These are phyloP conservation scores for Pyrocephalus nanus DNA, from an alignment of 2,797 vertebrate species.

Conservation along the genomic window DNA sequence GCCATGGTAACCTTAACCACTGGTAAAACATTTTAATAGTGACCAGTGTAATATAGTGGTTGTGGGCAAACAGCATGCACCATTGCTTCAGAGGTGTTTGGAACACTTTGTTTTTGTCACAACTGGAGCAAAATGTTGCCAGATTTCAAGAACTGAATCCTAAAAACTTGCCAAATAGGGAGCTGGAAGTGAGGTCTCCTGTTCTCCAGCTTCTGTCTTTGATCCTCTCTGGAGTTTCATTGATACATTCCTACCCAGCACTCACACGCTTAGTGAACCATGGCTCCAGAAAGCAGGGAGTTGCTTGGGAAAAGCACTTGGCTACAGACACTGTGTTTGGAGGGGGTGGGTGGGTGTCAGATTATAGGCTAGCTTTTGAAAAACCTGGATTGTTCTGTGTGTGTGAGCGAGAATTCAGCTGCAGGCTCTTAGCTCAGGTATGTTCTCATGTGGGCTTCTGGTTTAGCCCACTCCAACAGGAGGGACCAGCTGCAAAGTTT, in stretches of 20 bases:
- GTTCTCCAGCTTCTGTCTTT: not conserved
- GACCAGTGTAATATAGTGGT: conserved; percentile 37
- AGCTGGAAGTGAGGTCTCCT: not conserved
- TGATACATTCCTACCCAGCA: conserved; percentile 11
- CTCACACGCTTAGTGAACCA: conserved; percentile 4
- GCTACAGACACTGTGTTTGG: not conserved
- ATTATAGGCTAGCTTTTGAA: conserved; percentile 8
- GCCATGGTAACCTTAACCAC: conserved; percentile 35
- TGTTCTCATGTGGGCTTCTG: conserved; percentile 27
- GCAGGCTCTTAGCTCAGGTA: conserved; percentile 33
- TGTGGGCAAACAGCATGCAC: conserved; percentile 49
- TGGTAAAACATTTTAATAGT: conserved; percentile 60
- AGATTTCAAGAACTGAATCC: not conserved
- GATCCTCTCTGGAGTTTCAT: conserved; percentile 31
- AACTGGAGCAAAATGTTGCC: not conserved
- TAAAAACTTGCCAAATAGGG: not conserved
- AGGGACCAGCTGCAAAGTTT: conserved; percentile 48
- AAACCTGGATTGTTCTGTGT: not conserved
- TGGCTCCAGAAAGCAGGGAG: conserved; percentile 20
- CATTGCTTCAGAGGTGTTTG: not conserved
- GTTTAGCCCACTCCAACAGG: not conserved
- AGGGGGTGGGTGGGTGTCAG: not conserved
- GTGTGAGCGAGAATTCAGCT: conserved; percentile 35
- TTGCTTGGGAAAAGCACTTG: conserved; percentile 39
- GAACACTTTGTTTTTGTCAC: not conserved